Evolutionary conservation across 1,140 invertebrate genomes (phyloP).

Genomic region (Dufourea novaeangliae): DNA sequence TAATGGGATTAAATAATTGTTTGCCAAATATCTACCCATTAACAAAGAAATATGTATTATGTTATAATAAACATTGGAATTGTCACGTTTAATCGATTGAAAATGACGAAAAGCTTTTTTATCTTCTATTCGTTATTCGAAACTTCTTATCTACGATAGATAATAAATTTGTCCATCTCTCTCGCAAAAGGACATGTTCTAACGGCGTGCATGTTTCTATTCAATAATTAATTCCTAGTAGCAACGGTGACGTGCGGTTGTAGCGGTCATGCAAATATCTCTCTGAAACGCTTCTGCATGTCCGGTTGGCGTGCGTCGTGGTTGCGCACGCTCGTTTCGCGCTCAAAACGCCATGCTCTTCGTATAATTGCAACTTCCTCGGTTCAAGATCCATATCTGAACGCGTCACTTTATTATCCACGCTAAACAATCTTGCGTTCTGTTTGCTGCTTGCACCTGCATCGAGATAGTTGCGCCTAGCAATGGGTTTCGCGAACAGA

Average conservation of each 20-base stretch:
- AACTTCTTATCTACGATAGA: no score
- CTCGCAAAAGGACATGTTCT: not conserved
- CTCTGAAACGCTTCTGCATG: not conserved
- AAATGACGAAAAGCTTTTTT: no score
- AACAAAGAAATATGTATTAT: no score
- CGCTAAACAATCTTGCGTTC: not conserved
- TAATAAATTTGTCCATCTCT: no score
- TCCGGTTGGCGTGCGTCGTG: not conserved
- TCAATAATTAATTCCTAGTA: constrained; percentile 12
- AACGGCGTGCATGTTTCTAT: not conserved
- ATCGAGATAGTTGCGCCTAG: not conserved
- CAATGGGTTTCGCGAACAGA: no score
- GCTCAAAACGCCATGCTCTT: not conserved
- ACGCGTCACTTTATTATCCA: constrained; percentile 9
- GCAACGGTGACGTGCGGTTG: not conserved
- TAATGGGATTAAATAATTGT: no score
- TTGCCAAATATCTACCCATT: no score
- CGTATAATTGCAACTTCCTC: constrained; percentile 19
- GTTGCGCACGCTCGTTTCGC: not conserved
- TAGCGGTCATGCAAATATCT: constrained; percentile 30
- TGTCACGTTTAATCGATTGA: no score
- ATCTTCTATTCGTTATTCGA: no score
- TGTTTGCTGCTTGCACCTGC: not conserved
- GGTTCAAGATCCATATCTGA: not conserved
- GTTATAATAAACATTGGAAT: no score